Evolutionary conservation across 2,888 invertebrate species (phyloP).

Genomic region (Clistopyga incitator): DNA sequence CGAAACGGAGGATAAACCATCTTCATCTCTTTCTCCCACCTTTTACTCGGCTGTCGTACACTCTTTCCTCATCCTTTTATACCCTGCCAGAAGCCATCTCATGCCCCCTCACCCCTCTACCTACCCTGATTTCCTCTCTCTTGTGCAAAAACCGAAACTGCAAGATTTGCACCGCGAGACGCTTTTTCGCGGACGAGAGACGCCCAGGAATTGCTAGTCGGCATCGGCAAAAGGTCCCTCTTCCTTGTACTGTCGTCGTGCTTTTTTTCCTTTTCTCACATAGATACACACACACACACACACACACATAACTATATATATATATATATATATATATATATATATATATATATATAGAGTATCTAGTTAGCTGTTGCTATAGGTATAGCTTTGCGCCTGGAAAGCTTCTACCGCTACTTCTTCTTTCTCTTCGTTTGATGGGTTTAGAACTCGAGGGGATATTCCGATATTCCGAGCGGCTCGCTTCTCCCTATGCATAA

Average conservation of each 20-base stretch:
- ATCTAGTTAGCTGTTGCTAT: slow-evolving; percentile 18
- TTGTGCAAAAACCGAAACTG: slow-evolving; percentile 76
- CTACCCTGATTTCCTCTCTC: slow-evolving; percentile 44
- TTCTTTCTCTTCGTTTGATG: slow-evolving; percentile 53
- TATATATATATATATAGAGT: neutral
- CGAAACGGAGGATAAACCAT: slow-evolving; percentile 64
- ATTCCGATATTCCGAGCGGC: slow-evolving; percentile 35
- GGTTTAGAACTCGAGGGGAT: slow-evolving; percentile 47
- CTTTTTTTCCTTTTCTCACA: slow-evolving; percentile 23
- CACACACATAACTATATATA: neutral
- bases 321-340: neutral
- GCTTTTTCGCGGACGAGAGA: slow-evolving; percentile 71
- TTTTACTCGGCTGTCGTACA: slow-evolving; percentile 48
- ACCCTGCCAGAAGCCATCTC: slow-evolving; percentile 9
- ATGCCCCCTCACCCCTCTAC: slow-evolving; percentile 23
- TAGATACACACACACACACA: too few species aligned
- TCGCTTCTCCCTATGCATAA: slow-evolving; percentile 31
- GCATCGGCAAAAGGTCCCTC: slow-evolving; percentile 80
- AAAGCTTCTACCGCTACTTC: slow-evolving; percentile 20
- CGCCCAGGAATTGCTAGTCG: slow-evolving; percentile 76
- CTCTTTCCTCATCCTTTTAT: slow-evolving; percentile 37
- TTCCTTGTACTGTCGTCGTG: slow-evolving; percentile 61
- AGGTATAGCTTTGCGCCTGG: slow-evolving; percentile 20
- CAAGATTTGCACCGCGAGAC: slow-evolving; percentile 74
- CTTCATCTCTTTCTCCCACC: slow-evolving; percentile 39